These are phyloP conservation scores for Ursus arctos DNA, from an alignment of 2,113 vertebrate genomes.

Conservation along the genomic window DNA sequence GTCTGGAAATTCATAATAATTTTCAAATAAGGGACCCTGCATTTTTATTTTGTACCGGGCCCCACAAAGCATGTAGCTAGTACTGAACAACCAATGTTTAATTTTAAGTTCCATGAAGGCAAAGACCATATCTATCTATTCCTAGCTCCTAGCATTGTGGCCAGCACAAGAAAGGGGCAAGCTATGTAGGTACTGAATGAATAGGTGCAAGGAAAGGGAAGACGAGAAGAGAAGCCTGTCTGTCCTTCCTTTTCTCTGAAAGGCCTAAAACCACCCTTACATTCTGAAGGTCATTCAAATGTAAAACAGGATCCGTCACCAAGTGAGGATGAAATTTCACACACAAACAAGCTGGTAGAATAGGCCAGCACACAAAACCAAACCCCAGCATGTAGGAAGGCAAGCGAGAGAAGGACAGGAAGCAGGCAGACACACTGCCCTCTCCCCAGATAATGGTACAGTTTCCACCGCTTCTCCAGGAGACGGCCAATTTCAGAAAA, in stretches of 20 bases:
- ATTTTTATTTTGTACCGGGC: neutral
- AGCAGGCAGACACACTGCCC: neutral
- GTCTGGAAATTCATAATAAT: neutral
- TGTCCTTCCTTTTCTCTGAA: neutral
- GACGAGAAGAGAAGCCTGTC: neutral
- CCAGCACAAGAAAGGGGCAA: neutral
- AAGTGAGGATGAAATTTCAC: constrained; percentile 36
- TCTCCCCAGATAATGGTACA: neutral
- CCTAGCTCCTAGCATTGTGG: neutral
- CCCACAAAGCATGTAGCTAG: neutral
- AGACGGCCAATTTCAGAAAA: constrained; percentile 45
- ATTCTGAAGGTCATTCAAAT: neutral
- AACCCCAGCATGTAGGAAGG: neutral
- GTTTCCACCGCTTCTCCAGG: neutral
- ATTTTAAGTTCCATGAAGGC: neutral
- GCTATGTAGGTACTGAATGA: neutral
- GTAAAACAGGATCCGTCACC: neutral
- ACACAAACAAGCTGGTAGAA: neutral
- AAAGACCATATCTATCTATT: neutral
- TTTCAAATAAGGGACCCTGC: neutral
- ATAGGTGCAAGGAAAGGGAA: neutral
- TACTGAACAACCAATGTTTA: neutral
- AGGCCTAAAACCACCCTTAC: neutral
- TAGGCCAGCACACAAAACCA: neutral
- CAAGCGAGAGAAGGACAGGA: neutral